Base-by-base conservation (phyloP, 2,113 vertebrate species). In the Lamprologus ornatipinnis region DNA sequence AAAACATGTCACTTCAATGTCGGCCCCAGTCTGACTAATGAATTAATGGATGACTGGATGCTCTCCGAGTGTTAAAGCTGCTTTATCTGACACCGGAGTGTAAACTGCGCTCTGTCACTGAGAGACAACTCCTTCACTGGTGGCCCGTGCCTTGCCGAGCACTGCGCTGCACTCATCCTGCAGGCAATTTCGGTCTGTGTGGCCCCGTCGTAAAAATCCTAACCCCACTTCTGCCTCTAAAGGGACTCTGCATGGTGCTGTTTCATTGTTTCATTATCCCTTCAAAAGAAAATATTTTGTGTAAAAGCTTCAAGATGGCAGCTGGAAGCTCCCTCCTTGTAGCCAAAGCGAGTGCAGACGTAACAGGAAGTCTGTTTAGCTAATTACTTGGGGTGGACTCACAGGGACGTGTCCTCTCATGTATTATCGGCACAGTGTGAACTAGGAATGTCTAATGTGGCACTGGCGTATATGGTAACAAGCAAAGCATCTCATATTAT, bases 71-170 rank as follows among this genome's bases (percentile, higher is more conserved):
- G 68, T 51, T 81, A 65, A 82, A 90, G 82, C 91, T 82, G 68
- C 68, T 83, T 63, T n/a, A 7, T 87, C 58, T 91, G 88, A 90
- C 87, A 80, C 87, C 51, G 45, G 26, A 63, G 79, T 84, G 68
- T 45, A 63, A 68, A 80, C 82, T 81, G 79, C 33, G 33, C 10
- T 78, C 82, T 84, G 85, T 83, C 88, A 91, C 91, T 84, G 85
- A 91, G 87, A 84, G 68, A 68, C 81, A 10, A 28, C 79, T 37
- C 82, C 73, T 49, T 78, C 17, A 33, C 26, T 51, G 45, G 45
- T 78, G 73, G 45, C 4, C 73, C 0, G 45, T 33, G 54, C 42
- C 87, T 54, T 65, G 60, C 80, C 49, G 5, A 51, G 63, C 80
- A 5, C 79, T 55, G 17, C 15, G 4, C 84, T 65, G 51, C 80